phyloP scores from a whole-genome alignment of 2,797 vertebrate species.

The Picus viridis region DNA sequence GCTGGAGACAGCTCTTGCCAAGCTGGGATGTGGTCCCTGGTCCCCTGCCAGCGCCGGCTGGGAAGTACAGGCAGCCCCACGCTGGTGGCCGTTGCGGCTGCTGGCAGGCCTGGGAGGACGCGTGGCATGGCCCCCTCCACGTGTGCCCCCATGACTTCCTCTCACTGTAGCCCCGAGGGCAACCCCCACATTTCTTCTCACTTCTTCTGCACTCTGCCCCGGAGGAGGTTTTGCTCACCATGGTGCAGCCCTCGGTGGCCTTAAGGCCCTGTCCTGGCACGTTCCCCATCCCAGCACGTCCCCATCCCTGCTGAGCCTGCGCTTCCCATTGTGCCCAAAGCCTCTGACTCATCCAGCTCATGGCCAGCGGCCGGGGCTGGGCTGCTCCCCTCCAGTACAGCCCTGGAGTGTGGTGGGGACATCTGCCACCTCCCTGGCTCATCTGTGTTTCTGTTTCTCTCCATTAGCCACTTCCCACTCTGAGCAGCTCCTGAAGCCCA shows the following conservation, averaged over 20 bases:
- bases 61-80: not conserved
- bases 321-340: slow-evolving; percentile 43
- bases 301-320: slow-evolving; percentile 18
- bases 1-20: not conserved
- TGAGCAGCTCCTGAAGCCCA: fast-evolving
- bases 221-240: not conserved
- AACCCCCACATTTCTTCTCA: fast-evolving
- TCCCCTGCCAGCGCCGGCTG: not conserved
- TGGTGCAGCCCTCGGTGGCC: fast-evolving
- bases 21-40: not conserved
- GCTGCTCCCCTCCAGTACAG: not conserved
- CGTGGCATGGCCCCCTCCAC: not conserved
- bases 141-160: fast-evolving
- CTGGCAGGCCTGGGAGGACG: not conserved
- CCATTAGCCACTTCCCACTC: fast-evolving
- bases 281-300: not conserved
- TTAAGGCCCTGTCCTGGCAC: not conserved
- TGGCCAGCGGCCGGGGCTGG: not conserved
- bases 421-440: not conserved
- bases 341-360: slow-evolving; percentile 20
- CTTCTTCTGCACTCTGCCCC: not conserved
- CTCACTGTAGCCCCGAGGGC: fast-evolving
- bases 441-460: not conserved
- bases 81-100: not conserved
- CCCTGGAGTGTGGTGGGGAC: not conserved